Evolutionary conservation across 2,797 vertebrate genomes (phyloP).

Genomic region (Muraenolepis orangiensis): DNA sequence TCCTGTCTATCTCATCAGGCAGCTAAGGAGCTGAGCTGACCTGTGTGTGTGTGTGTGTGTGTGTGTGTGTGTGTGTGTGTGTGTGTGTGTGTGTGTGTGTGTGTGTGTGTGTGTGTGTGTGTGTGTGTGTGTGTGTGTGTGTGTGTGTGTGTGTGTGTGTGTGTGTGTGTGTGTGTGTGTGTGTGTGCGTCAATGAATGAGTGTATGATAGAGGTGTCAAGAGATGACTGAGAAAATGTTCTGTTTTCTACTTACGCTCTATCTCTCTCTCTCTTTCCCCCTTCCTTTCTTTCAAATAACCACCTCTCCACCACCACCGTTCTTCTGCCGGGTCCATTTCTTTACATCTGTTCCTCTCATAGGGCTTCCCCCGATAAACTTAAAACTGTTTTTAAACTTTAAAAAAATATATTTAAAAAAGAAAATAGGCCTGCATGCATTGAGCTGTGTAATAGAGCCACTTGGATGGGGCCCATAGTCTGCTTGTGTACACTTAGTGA

Average conservation of each 20-base stretch:
- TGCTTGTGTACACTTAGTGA: not conserved
- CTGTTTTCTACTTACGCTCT: not conserved
- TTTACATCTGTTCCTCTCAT: not conserved
- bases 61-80: not conserved
- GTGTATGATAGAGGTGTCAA: constrained; percentile 7
- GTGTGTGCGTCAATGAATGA: not conserved
- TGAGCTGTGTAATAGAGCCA: not conserved
- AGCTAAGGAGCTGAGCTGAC: constrained; percentile 40
- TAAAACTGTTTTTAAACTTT: too few species aligned
- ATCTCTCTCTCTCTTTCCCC: not conserved
- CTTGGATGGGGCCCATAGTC: not conserved
- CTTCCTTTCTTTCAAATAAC: not conserved
- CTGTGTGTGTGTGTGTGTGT: not conserved
- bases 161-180: constrained; percentile 1
- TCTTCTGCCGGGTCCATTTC: too few species aligned
- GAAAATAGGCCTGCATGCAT: too few species aligned
- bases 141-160: constrained; percentile 19
- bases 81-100: not conserved
- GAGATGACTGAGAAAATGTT: constrained; percentile 37
- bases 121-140: constrained; percentile 5
- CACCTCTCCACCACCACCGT: not conserved
- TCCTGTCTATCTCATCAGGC: constrained; percentile 48
- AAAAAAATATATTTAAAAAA: too few species aligned
- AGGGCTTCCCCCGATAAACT: not conserved
- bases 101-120: constrained; percentile 20